phyloP scores from a whole-genome alignment of 2,113 vertebrate genomes.

The Cyanoderma ruficeps region DNA sequence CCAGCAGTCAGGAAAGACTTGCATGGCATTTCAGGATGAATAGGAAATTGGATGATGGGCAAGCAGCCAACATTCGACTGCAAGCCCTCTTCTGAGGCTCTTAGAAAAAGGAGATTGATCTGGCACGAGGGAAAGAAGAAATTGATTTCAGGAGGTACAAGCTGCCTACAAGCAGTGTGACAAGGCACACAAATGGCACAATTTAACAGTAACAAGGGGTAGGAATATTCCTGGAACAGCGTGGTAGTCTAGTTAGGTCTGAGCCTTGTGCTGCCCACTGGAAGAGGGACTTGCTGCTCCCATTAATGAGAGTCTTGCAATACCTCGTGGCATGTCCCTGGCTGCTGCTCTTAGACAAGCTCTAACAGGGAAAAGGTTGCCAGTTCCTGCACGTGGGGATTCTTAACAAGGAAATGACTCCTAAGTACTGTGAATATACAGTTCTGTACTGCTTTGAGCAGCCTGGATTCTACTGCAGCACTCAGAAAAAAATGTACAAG shows the following conservation, averaged over 20 bases:
- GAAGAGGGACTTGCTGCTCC: neutral
- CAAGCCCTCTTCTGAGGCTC: neutral
- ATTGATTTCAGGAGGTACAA: neutral
- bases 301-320: neutral
- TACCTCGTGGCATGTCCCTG: neutral
- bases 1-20: neutral
- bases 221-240: neutral
- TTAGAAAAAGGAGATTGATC: conserved; percentile 16
- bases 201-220: neutral
- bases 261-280: neutral
- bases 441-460: neutral
- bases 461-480: neutral
- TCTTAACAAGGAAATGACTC: neutral
- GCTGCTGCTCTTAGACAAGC: neutral
- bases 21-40: neutral
- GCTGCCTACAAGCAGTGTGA: neutral
- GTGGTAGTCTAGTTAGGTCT: neutral
- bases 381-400: neutral
- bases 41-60: conserved; percentile 25
- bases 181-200: neutral
- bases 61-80: neutral
- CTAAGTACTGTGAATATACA: neutral
- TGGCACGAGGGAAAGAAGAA: neutral
- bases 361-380: neutral
- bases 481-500: neutral